These are phyloP conservation scores for Pseudachorutes palmiensis DNA, from an alignment of 1,140 invertebrate genomes.

Conservation along the genomic window DNA sequence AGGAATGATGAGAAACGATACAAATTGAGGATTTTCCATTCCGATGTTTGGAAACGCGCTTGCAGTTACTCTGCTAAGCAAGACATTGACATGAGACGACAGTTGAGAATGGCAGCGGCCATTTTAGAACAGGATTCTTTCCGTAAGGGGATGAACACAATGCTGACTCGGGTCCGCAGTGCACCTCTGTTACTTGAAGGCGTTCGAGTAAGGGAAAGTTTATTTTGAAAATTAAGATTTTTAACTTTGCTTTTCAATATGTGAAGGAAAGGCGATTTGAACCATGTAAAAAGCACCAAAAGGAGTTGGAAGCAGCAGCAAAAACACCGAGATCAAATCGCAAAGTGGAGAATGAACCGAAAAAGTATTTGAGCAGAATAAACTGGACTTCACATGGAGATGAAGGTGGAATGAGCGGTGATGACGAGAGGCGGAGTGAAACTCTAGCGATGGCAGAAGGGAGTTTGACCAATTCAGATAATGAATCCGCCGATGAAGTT, in stretches of 20 bases:
- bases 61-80: slow-evolving; percentile 34
- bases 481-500: slow-evolving; percentile 28
- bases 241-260: background rate
- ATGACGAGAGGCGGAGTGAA: slow-evolving; percentile 29
- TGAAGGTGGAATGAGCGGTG: background rate
- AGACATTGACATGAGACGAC: slow-evolving; percentile 36
- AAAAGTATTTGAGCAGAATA: background rate
- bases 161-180: slow-evolving; percentile 27
- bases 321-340: background rate
- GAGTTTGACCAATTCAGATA: slow-evolving; percentile 33
- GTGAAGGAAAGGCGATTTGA: slow-evolving; percentile 26
- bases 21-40: slow-evolving; percentile 25
- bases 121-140: slow-evolving; percentile 32
- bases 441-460: slow-evolving; percentile 35
- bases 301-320: too few relatives aligned
- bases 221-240: background rate
- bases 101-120: too few relatives aligned
- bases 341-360: slow-evolving; percentile 1
- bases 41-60: slow-evolving; percentile 30
- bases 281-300: slow-evolving; percentile 27
- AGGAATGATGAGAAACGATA: slow-evolving; percentile 24
- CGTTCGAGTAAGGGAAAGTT: slow-evolving; percentile 10
- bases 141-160: slow-evolving; percentile 22
- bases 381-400: slow-evolving; percentile 5
- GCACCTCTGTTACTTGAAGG: slow-evolving; percentile 34